Evolutionary conservation across 2,797 vertebrate genomes (phyloP).

Genomic region (Podarcis siculus): DNA sequence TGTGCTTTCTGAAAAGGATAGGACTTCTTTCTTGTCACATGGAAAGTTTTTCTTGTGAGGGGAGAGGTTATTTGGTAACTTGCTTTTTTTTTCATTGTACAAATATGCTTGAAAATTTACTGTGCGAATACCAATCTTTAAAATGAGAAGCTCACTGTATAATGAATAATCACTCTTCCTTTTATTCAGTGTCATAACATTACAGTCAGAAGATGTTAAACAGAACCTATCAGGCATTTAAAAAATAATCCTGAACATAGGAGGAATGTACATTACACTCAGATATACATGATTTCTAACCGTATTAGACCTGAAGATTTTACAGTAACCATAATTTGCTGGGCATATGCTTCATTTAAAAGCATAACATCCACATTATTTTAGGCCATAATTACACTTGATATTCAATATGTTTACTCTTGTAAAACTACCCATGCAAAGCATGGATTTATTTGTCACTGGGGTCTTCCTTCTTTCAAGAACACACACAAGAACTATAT

Average conservation of each 20-base stretch:
- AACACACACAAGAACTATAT: background rate
- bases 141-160: conserved; percentile 63
- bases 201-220: conserved; percentile 71
- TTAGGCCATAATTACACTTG: conserved; percentile 28
- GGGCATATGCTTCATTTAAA: conserved; percentile 55
- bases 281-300: conserved; percentile 47
- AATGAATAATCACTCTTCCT: conserved; percentile 71
- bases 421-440: conserved; percentile 17
- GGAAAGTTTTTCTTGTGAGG: background rate
- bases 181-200: conserved; percentile 72
- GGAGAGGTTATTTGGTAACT: background rate
- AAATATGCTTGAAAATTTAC: background rate
- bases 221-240: conserved; percentile 71
- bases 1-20: background rate
- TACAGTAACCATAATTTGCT: conserved; percentile 48
- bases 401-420: conserved; percentile 20
- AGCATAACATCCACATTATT: conserved; percentile 43
- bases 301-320: conserved; percentile 48
- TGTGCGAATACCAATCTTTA: conserved; percentile 18
- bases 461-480: conserved; percentile 3
- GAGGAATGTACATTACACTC: conserved; percentile 55
- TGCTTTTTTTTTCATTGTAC: background rate
- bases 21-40: background rate
- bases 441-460: background rate
- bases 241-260: conserved; percentile 51